These are phyloP conservation scores for Delphinapterus leucas DNA, from an alignment of 2,113 vertebrate species.

Conservation along the genomic window DNA sequence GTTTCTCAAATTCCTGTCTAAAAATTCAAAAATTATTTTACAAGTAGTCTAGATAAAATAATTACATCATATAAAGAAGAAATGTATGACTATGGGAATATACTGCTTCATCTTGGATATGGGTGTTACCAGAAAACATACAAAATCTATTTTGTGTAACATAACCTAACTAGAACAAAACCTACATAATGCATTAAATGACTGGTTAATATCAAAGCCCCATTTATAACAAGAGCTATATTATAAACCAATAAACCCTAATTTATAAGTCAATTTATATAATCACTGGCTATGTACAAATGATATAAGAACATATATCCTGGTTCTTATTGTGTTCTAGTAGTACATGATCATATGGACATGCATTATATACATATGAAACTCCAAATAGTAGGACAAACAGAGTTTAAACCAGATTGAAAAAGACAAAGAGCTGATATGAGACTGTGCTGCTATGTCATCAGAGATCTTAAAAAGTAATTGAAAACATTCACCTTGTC, in stretches of 20 bases:
- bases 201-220: neutral
- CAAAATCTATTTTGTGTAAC: neutral
- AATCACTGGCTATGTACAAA: neutral
- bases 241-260: neutral
- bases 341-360: neutral
- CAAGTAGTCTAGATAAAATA: neutral
- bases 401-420: constrained; percentile 1
- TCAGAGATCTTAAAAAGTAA: constrained; percentile 6
- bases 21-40: constrained; percentile 12
- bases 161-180: neutral
- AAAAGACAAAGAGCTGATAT: neutral
- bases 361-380: neutral
- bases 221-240: neutral
- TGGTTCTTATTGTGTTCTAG: neutral
- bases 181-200: neutral
- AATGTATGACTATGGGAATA: neutral
- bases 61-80: neutral
- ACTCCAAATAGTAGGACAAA: neutral
- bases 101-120: neutral
- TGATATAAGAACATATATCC: neutral
- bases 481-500: neutral
- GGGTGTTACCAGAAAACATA: neutral
- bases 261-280: neutral
- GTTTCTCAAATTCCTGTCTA: constrained; percentile 12
- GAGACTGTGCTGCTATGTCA: neutral